Percentiles rank a stretch among this genome's conserved stretches.
phyloP scores from a whole-genome alignment of 2,888 invertebrate genomes.

The Acronicta psi region DNA sequence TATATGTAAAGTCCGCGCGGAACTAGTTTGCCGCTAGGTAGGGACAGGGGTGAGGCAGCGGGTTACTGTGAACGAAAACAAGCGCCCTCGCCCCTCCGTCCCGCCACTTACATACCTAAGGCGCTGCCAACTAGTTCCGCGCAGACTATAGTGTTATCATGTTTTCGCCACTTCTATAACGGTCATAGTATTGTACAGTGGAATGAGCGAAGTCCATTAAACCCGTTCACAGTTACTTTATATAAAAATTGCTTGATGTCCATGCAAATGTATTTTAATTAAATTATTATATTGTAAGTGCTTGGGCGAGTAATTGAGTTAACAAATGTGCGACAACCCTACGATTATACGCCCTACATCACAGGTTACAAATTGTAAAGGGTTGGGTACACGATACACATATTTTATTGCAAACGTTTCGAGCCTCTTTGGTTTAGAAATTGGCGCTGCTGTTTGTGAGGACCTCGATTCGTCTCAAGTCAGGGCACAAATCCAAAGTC shows the following conservation, averaged over 20 bases:
- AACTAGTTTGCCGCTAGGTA: too few species aligned
- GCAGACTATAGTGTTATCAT: too few species aligned
- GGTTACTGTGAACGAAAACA: too few species aligned
- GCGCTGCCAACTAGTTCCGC: too few species aligned
- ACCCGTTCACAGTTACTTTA: neutral
- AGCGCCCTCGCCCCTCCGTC: too few species aligned
- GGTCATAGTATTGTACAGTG: neutral
- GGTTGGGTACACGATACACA: neutral
- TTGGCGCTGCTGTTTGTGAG: too few species aligned
- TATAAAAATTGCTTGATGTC: neutral
- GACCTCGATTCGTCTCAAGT: too few species aligned
- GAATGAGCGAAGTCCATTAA: neutral
- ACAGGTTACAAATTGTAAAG: slow-evolving; percentile 29
- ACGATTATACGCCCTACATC: slow-evolving; percentile 28
- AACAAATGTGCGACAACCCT: slow-evolving; percentile 35
- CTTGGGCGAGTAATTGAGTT: slow-evolving; percentile 30
- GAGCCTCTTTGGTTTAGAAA: neutral
- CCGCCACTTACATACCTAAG: too few species aligned
- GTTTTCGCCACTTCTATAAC: too few species aligned
- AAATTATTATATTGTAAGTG: slow-evolving; percentile 26
- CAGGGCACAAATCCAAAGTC: too few species aligned
- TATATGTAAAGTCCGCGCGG: too few species aligned
- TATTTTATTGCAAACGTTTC: neutral
- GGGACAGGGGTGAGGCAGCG: too few species aligned
- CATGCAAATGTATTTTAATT: slow-evolving; percentile 16